These are phyloP conservation scores for Pan paniscus DNA, from an alignment of 2,113 vertebrate species.

Conservation along the genomic window DNA sequence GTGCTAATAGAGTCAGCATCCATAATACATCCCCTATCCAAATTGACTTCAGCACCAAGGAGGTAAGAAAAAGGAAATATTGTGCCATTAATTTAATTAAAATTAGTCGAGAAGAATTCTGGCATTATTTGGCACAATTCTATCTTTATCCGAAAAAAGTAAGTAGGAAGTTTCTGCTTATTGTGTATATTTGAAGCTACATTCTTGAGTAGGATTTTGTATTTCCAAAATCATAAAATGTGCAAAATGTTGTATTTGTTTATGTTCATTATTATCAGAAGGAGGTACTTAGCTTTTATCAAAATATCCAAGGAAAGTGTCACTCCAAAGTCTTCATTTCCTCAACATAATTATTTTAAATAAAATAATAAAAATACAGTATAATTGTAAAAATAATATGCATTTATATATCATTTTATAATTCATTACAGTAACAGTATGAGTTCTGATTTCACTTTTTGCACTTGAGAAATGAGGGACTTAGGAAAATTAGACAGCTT, in stretches of 20 bases:
- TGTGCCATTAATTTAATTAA: conserved; percentile 41
- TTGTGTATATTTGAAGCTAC: neutral
- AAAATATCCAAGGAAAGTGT: neutral
- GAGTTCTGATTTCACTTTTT: neutral
- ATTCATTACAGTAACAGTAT: neutral
- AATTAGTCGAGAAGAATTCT: conserved; percentile 13
- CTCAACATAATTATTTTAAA: neutral
- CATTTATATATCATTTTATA: neutral
- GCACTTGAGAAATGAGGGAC: neutral
- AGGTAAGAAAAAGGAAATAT: neutral
- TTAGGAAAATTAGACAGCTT: neutral
- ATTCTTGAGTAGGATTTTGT: neutral
- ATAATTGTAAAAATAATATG: neutral
- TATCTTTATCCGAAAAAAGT: neutral
- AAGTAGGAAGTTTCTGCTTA: neutral
- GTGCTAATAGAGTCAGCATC: conserved; percentile 47
- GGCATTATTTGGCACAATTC: conserved; percentile 26
- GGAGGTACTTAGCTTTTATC: neutral
- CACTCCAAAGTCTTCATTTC: neutral
- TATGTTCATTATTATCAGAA: neutral
- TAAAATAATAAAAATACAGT: neutral
- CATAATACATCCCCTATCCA: neutral
- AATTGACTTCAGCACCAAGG: neutral
- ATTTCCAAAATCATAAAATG: neutral
- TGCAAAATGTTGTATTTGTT: neutral